Evolutionary conservation across 2,797 vertebrate genomes (phyloP), one percentile per base, ranked within the genome.

Genomic region (Muscicapa striata): DNA sequence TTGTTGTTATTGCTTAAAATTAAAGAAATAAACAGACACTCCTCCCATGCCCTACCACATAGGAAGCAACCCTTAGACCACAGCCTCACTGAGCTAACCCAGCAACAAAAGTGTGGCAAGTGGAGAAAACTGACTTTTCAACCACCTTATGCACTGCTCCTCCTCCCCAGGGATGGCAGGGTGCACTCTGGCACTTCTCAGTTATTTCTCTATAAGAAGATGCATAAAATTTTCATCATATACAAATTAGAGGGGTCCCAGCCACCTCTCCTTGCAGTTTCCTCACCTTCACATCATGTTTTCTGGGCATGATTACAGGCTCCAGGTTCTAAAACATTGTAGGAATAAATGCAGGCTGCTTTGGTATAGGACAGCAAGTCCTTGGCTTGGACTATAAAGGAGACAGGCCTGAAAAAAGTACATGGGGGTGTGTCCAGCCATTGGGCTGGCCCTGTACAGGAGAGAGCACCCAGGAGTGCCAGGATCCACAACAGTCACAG

Each of bases 371-470:
- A 19, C 21, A 61, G 40, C 7, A 45, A 57, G 51, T 30, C 55
- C 76, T 72, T 32, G 21, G 54, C 38, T 45, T 6, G 12, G 34
- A 19, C 9, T 15, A 1, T 26, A 15, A 57, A 57, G 67, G 45
- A 83, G 15, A 26, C 20, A 59, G 52, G 29, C 12, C 80, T 72
- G 62, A 7, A n/a, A 79, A 61, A 59, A 4, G 5, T 13, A 3
- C 24, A 0, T 7, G 3, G 3, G 23, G 5, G 2, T 41, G 66
- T 38, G 14, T 7, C 5, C 54, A 46, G 27, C 9, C 52, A 10
- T 1, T 0, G 3, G 52, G 34, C 30, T 4, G 1, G 32, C 23
- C 46, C 26, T 26, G 15, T 4, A 2, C 29, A 20, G 22, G 23
- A 41, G 21, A 26, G 11, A 34, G 23, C 26, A 34, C 38, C 67